A percentile compares a stretch with the other conserved stretches of the same genome.
Evolutionary conservation across 37 sponge, comb jelly and placozoan genomes (phyloP).

Genomic region (Aplysina aerophoba): DNA sequence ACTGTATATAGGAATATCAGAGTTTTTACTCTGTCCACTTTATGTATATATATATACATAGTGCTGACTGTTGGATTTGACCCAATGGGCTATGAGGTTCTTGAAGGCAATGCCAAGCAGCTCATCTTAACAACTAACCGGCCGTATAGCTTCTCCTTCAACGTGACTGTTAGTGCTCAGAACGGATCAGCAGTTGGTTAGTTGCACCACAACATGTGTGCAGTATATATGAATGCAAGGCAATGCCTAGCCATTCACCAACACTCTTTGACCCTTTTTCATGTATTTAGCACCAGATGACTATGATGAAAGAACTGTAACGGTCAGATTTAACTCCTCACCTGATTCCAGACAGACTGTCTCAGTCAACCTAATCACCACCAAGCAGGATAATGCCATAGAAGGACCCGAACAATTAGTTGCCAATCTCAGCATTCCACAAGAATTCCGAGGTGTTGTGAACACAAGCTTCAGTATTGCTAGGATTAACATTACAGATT

Average conservation of each 20-base stretch:
- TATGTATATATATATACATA: too few relatives aligned
- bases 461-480: background rate
- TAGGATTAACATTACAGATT: conserved; percentile 4
- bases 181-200: conserved; percentile 13
- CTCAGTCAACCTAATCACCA: background rate
- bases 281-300: too few relatives aligned
- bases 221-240: too few relatives aligned
- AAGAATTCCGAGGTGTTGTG: background rate
- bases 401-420: background rate
- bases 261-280: too few relatives aligned
- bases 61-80: background rate
- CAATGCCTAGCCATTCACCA: too few relatives aligned
- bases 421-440: background rate
- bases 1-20: too few relatives aligned
- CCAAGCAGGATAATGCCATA: background rate
- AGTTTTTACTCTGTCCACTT: too few relatives aligned
- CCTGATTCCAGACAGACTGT: too few relatives aligned
- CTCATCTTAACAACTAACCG: background rate
- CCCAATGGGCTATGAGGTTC: background rate
- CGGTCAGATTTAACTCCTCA: too few relatives aligned
- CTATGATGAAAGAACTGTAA: too few relatives aligned
- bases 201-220: background rate
- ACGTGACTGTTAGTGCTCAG: background rate
- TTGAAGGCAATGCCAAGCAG: background rate
- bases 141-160: background rate